phyloP scores from a whole-genome alignment of 37 sponge, comb jelly and placozoan genomes.

The Cladorhizidae sp. region DNA sequence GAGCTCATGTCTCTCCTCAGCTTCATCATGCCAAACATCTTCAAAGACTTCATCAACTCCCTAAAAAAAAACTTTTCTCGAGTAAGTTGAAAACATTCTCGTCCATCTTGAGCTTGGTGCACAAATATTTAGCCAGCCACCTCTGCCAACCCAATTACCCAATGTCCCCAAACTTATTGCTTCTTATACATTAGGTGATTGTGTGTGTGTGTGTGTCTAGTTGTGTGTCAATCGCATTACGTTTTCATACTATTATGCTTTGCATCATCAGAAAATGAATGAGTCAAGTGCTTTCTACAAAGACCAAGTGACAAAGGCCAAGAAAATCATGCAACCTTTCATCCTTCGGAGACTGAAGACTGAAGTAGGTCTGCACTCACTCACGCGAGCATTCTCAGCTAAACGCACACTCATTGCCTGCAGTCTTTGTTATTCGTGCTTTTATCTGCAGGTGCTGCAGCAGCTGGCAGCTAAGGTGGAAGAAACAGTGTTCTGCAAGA shows the following conservation, averaged over 20 bases:
- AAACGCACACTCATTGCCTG: background rate
- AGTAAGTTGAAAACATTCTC: conserved; percentile 30
- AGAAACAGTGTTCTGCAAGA: conserved; percentile 6
- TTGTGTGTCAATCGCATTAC: too few species aligned
- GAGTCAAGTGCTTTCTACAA: conserved; percentile 29
- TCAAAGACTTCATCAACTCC: conserved; percentile 1
- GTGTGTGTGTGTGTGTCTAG: too few species aligned
- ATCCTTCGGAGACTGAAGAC: conserved; percentile 52
- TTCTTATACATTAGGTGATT: too few species aligned
- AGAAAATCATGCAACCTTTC: conserved; percentile 65
- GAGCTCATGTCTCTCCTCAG: conserved; percentile 70
- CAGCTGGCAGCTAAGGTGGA: conserved; percentile 47
- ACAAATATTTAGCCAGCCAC: too few species aligned
- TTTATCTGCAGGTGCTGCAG: conserved; percentile 21
- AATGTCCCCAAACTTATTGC: too few species aligned
- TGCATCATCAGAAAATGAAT: conserved; percentile 4
- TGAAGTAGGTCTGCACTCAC: conserved; percentile 32
- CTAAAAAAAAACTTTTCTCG: conserved; percentile 54
- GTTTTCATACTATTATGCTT: background rate
- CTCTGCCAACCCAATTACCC: too few species aligned
- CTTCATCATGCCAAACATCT: conserved; percentile 60
- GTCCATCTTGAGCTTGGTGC: too few species aligned
- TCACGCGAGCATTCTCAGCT: background rate
- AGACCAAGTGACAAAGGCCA: conserved; percentile 38
- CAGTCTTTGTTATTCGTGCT: background rate